A percentile compares a stretch with the other conserved stretches of the same genome.
Evolutionary conservation across 2,113 vertebrate species (phyloP).

Genomic region (Pseudorhombus dupliciocellatus): DNA sequence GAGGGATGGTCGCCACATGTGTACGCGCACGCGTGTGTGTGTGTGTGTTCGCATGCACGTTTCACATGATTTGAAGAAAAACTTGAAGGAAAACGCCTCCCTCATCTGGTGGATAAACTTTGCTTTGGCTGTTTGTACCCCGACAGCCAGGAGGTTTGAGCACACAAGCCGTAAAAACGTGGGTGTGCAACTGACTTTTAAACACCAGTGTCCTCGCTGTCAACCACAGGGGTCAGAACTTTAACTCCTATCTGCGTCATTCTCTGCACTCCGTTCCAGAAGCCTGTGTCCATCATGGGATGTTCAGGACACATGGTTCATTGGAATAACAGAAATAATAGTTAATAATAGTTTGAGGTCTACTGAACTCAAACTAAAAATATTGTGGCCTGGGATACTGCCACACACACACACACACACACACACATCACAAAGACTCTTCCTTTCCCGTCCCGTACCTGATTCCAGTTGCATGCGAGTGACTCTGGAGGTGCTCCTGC

Average conservation of each 20-base stretch:
- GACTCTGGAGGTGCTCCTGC: constrained; percentile 92
- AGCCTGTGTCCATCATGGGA: too few relatives aligned
- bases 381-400: too few relatives aligned
- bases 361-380: neutral
- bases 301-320: too few relatives aligned
- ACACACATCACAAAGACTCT: neutral
- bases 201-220: neutral
- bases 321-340: too few relatives aligned
- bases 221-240: neutral
- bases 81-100: neutral
- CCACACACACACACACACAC: too few relatives aligned
- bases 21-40: neutral
- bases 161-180: neutral
- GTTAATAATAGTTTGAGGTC: too few relatives aligned
- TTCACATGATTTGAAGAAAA: constrained; percentile 2
- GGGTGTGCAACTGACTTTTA: neutral
- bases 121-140: constrained; percentile 18
- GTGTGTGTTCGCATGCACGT: neutral
- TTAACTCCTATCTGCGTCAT: neutral
- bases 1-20: constrained; percentile 23
- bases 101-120: constrained; percentile 19
- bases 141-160: neutral
- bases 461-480: constrained; percentile 80
- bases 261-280: neutral
- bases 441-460: constrained; percentile 77